A percentile compares a stretch with the other conserved stretches of the same genome.
Conservation (phyloP, 2,888 invertebrate genomes). For the Nemurella pictetii region DNA sequence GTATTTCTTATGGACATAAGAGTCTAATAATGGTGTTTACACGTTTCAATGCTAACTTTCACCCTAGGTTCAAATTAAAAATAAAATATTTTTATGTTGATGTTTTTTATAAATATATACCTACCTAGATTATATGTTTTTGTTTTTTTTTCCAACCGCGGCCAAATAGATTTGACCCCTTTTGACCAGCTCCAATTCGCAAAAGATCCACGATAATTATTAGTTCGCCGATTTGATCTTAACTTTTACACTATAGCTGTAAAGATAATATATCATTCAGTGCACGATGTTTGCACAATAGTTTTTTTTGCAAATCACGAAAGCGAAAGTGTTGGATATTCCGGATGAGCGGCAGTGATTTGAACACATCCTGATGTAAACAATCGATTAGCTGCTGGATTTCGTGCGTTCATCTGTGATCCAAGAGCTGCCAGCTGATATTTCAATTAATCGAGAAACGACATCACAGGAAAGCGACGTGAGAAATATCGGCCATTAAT, state of each 20-base stretch:
- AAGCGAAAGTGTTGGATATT: slow-evolving; percentile 5
- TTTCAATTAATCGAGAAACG: background rate
- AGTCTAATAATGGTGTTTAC: background rate
- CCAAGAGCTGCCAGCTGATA: background rate
- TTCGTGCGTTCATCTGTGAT: background rate
- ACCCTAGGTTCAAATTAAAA: background rate
- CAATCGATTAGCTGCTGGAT: background rate
- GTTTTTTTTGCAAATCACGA: slow-evolving; percentile 17
- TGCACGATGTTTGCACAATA: slow-evolving; percentile 4
- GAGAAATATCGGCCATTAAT: background rate
- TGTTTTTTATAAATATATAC: too few species aligned
- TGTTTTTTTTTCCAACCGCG: background rate
- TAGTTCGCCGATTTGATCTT: background rate
- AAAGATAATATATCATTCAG: background rate
- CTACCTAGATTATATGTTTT: too few species aligned
- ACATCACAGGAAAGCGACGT: background rate
- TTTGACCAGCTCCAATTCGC: background rate
- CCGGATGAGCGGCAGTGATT: background rate
- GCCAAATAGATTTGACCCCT: background rate
- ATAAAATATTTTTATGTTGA: background rate
- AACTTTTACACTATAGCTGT: background rate
- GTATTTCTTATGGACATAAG: background rate
- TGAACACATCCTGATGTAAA: background rate
- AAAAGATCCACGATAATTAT: background rate
- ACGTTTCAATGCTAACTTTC: slow-evolving; percentile 5